phyloP scores from a whole-genome alignment of 2,888 invertebrate species.

The Cephus spinipes region DNA sequence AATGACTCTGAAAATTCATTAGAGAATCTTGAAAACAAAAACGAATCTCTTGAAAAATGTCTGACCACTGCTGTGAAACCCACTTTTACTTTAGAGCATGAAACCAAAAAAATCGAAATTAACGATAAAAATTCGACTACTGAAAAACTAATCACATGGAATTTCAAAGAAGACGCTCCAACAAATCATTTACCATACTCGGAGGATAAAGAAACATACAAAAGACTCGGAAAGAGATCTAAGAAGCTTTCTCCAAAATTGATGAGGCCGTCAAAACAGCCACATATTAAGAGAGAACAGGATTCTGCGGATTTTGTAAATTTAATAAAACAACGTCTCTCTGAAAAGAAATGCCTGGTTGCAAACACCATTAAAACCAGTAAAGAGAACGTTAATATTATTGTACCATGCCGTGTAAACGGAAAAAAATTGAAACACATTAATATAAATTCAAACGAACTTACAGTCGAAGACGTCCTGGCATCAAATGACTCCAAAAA shows the following conservation, averaged over 20 bases:
- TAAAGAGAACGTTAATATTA: not conserved
- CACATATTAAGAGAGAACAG: not conserved
- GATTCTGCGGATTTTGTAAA: conserved; percentile 30
- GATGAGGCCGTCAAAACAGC: not conserved
- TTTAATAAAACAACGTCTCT: conserved; percentile 35
- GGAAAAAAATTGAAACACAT: not conserved
- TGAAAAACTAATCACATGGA: not conserved
- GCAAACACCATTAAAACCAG: not conserved
- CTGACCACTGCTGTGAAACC: not conserved
- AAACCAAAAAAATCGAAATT: not conserved
- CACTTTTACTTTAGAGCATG: not conserved
- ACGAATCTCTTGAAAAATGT: not conserved
- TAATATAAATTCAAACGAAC: not conserved
- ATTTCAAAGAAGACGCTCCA: not conserved
- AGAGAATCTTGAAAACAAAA: conserved; percentile 19
- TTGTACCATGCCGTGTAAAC: not conserved
- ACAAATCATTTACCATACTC: too few species aligned
- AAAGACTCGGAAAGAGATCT: not conserved
- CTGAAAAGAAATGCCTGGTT: conserved; percentile 28
- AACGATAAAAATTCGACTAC: not conserved
- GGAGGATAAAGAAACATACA: not conserved
- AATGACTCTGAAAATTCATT: conserved; percentile 9
- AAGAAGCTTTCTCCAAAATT: not conserved
- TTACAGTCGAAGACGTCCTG: not conserved
- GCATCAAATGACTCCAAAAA: not conserved